Evolutionary conservation across 2,113 vertebrate genomes (phyloP).

Genomic region (Chrysemys picta): DNA sequence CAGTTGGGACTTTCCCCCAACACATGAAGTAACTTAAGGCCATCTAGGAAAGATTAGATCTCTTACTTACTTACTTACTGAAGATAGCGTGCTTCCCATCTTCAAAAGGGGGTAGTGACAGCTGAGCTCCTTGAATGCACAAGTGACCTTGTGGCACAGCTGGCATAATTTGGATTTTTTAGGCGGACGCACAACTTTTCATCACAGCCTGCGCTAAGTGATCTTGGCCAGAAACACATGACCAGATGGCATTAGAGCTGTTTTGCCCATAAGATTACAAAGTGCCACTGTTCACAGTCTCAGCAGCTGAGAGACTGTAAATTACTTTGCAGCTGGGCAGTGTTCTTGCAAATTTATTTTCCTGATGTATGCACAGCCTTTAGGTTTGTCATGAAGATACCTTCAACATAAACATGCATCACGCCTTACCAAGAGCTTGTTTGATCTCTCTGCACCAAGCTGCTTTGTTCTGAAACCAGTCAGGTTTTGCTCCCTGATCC

Average conservation of each 20-base stretch:
- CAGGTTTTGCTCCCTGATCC: background rate
- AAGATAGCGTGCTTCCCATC: background rate
- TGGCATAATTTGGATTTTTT: constrained; percentile 62
- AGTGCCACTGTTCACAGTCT: constrained; percentile 60
- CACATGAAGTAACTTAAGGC: background rate
- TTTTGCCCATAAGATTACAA: constrained; percentile 67
- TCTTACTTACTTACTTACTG: background rate
- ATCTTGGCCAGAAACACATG: constrained; percentile 57
- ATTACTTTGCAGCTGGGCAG: background rate
- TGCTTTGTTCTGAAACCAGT: background rate
- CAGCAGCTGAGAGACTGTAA: constrained; percentile 59
- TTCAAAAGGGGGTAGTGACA: constrained; percentile 21
- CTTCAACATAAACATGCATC: constrained; percentile 17
- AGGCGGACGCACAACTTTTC: constrained; percentile 39
- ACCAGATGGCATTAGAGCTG: constrained; percentile 62
- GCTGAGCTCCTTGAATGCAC: constrained; percentile 49
- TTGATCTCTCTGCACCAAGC: background rate
- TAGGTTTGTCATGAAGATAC: background rate
- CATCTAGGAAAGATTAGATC: constrained; percentile 1
- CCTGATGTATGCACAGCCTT: background rate
- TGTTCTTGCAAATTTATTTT: constrained; percentile 41
- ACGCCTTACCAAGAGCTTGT: background rate
- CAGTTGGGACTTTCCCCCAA: background rate
- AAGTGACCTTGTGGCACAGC: constrained; percentile 48
- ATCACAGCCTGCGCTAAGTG: constrained; percentile 57